Evolutionary conservation across 2,888 invertebrate genomes (phyloP).

Genomic region (Rugalucina vietnamica): DNA sequence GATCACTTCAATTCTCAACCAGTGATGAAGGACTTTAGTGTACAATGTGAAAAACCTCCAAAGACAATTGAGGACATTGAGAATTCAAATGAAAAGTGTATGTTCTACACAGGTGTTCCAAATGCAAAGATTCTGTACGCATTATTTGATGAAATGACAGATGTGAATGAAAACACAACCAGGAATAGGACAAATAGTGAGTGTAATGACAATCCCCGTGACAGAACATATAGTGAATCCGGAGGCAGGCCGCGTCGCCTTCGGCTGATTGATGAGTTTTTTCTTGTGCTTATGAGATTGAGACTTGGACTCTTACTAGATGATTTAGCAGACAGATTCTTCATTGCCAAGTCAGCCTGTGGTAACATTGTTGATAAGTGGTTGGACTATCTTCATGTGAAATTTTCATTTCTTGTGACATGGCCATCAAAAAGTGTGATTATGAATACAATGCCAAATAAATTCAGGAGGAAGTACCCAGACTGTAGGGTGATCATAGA

Average conservation of each 20-base stretch:
- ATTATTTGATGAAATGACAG: conserved; percentile 44
- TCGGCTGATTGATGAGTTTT: conserved; percentile 38
- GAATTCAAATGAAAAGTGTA: not conserved
- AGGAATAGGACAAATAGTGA: not conserved
- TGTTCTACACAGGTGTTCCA: conserved; percentile 52
- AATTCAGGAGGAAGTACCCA: conserved; percentile 38
- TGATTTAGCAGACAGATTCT: conserved; percentile 43
- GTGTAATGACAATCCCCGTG: too few species aligned
- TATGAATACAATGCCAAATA: conserved; percentile 34
- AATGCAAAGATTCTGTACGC: conserved; percentile 26
- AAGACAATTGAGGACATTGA: conserved; percentile 44
- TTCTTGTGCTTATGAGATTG: conserved; percentile 41
- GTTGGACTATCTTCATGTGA: conserved; percentile 19
- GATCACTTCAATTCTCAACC: too few species aligned
- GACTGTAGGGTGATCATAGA: conserved; percentile 56
- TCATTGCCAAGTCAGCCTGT: conserved; percentile 31
- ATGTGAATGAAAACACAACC: not conserved
- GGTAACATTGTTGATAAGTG: conserved; percentile 12
- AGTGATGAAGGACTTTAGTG: not conserved
- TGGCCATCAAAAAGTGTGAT: conserved; percentile 33
- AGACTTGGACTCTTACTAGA: conserved; percentile 41
- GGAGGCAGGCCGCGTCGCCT: conserved; percentile 30
- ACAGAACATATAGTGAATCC: too few species aligned
- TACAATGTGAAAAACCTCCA: not conserved
- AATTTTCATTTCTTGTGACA: conserved; percentile 16